These are phyloP conservation scores for Varanus salvator DNA, from an alignment of 2,113 vertebrate genomes.

Conservation along the genomic window DNA sequence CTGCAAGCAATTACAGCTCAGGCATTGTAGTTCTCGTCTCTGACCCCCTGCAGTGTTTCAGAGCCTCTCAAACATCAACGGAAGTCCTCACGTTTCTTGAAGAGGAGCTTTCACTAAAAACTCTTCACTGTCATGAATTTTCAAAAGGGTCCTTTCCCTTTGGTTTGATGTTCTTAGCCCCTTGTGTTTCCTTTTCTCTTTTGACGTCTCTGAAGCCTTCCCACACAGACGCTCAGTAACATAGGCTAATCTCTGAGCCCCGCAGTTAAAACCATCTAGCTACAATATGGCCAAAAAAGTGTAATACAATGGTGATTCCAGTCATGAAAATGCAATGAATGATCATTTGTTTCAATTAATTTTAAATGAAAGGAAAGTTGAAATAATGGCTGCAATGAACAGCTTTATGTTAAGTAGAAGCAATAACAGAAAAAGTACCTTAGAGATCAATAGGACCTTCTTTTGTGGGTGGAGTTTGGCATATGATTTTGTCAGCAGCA, in stretches of 20 bases:
- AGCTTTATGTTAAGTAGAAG: not conserved
- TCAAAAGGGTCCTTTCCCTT: slow-evolving; percentile 17
- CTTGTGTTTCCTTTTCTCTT: slow-evolving; percentile 21
- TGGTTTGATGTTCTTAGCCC: slow-evolving; percentile 21
- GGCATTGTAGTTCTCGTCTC: slow-evolving; percentile 3
- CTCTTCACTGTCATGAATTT: slow-evolving; percentile 17
- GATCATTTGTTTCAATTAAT: not conserved
- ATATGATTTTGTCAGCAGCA: not conserved
- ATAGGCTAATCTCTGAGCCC: slow-evolving; percentile 18
- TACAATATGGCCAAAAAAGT: not conserved
- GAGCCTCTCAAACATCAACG: slow-evolving; percentile 11
- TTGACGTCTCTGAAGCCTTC: slow-evolving; percentile 20
- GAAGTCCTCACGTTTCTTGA: slow-evolving; percentile 28
- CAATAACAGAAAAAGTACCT: not conserved
- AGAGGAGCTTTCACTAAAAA: slow-evolving; percentile 24
- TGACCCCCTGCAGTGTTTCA: slow-evolving; percentile 12
- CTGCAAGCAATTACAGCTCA: slow-evolving; percentile 18
- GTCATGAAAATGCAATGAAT: not conserved
- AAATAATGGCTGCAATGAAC: not conserved
- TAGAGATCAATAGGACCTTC: not conserved
- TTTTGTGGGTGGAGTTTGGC: not conserved
- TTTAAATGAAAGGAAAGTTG: not conserved
- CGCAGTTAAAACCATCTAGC: not conserved
- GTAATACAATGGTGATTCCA: not conserved
- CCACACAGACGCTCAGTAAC: slow-evolving; percentile 7